phyloP scores from a whole-genome alignment of 2,113 vertebrate genomes.

The Paratilapia polleni region DNA sequence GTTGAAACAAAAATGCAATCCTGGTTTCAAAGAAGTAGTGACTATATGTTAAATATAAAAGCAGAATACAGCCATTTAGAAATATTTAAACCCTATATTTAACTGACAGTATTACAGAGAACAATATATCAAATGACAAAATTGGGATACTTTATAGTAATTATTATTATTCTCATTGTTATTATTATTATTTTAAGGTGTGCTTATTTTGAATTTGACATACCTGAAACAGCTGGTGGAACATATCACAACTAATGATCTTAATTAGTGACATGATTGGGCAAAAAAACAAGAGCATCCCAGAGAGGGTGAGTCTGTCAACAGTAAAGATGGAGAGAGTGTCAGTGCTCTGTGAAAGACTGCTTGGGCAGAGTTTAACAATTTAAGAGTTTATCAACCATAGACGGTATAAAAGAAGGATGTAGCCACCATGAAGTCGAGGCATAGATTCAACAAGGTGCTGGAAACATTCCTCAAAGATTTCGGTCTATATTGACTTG shows the following conservation, averaged over 20 bases:
- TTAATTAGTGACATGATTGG: not conserved
- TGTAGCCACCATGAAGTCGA: not conserved
- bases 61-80: no score
- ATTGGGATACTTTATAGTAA: not conserved
- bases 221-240: not conserved
- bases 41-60: not conserved
- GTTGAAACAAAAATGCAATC: not conserved
- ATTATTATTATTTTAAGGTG: no score
- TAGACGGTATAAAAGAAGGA: not conserved
- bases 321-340: no score
- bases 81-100: no score
- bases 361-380: no score
- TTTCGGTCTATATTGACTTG: no score
- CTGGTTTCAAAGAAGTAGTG: no score
- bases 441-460: not conserved
- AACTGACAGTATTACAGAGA: no score
- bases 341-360: no score
- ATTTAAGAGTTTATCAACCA: not conserved
- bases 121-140: not conserved
- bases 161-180: not conserved
- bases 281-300: not conserved
- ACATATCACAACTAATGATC: not conserved
- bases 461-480: not conserved
- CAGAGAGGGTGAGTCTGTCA: no score
- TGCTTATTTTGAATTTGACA: not conserved